Percentiles rank a stretch among this genome's conserved stretches.
Conservation (phyloP, 2,797 vertebrate species). For the Tapera naevia region DNA sequence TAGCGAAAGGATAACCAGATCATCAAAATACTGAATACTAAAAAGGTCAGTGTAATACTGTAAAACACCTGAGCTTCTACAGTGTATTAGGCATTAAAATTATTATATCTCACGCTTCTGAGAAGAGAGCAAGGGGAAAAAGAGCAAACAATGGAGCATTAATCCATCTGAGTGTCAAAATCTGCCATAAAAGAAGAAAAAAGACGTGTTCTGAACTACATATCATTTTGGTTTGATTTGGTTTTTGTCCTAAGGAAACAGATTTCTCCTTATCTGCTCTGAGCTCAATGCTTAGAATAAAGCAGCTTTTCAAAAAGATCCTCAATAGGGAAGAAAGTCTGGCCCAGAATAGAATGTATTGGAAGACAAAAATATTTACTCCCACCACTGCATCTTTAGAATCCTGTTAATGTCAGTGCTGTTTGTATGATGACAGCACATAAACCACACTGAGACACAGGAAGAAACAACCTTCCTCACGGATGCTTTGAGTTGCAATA, state of each 20-base stretch:
- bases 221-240: background rate
- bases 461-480: background rate
- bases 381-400: background rate
- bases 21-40: slow-evolving; percentile 36
- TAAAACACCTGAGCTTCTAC: background rate
- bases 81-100: background rate
- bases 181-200: background rate
- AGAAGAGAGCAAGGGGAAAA: background rate
- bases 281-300: background rate
- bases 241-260: background rate
- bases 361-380: background rate
- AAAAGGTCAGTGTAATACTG: slow-evolving; percentile 26
- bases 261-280: background rate
- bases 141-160: background rate
- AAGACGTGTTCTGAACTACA: background rate
- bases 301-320: background rate
- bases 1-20: background rate
- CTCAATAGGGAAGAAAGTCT: background rate
- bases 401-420: background rate
- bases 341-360: background rate
- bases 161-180: background rate
- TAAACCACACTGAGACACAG: accelerated
- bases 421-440: background rate
- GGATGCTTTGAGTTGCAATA: background rate
- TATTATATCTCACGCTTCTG: background rate